Conservation (phyloP, 1,140 invertebrate genomes). For the Brachionus asplanchnoidis region DNA sequence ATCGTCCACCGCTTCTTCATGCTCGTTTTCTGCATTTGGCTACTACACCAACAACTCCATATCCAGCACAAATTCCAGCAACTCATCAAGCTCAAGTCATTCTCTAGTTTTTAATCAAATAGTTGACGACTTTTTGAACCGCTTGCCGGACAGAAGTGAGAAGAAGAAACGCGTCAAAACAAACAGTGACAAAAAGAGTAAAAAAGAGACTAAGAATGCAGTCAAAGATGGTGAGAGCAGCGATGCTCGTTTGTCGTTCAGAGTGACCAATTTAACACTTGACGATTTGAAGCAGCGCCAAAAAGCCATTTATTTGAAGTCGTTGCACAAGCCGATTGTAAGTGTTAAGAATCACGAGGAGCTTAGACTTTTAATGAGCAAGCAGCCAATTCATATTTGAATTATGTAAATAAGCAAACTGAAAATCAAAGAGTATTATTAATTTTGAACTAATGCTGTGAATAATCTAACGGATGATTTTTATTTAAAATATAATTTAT, state of each 20-base stretch:
- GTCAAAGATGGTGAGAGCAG: not conserved
- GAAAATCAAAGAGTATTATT: not conserved
- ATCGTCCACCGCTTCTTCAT: not conserved
- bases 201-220: not conserved
- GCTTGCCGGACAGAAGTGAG: not conserved
- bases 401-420: not conserved
- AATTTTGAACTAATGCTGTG: not conserved
- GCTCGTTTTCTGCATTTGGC: not conserved
- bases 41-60: slow-evolving; percentile 20
- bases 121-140: slow-evolving; percentile 16
- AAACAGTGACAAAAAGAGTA: not conserved
- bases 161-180: not conserved
- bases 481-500: not conserved
- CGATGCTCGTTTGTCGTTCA: not conserved
- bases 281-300: slow-evolving; percentile 9
- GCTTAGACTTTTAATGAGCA: not conserved
- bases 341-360: not conserved
- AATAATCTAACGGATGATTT: not conserved
- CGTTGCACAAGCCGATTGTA: not conserved
- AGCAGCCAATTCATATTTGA: not conserved
- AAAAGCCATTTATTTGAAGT: slow-evolving; percentile 1
- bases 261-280: slow-evolving; percentile 21
- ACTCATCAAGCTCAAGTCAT: not conserved
- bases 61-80: not conserved
- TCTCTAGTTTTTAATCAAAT: slow-evolving; percentile 13